Conservation (phyloP, 2,797 vertebrate genomes). For the Molossus molossus region DNA sequence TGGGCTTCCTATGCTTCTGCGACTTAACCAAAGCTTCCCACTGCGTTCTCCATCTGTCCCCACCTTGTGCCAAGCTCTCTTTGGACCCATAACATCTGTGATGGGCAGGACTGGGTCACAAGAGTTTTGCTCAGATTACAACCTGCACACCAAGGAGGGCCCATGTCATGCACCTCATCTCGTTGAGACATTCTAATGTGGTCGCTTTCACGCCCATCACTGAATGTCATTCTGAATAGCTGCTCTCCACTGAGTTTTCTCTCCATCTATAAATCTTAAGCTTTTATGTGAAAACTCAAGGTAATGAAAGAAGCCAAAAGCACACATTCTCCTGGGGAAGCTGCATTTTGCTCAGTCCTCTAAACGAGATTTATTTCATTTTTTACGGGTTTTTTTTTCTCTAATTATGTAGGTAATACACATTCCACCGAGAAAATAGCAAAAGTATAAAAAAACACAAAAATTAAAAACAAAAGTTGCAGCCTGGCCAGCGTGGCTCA, state of each 20-base stretch:
- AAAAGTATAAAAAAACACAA: not conserved
- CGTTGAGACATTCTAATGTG: not conserved
- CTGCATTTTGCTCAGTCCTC: not conserved
- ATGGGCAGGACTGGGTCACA: constrained; percentile 18
- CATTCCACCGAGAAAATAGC: not conserved
- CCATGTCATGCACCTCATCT: not conserved
- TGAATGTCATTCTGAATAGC: not conserved
- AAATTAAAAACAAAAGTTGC: constrained; percentile 8
- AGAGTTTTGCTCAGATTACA: constrained; percentile 9
- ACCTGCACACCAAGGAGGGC: not conserved
- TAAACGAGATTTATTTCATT: constrained; percentile 9
- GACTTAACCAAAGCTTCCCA: not conserved
- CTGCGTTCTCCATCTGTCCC: not conserved
- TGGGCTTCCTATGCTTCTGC: not conserved
- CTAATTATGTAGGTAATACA: not conserved
- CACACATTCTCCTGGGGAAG: not conserved
- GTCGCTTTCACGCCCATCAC: not conserved
- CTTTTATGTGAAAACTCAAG: constrained; percentile 22
- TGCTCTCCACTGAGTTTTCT: not conserved
- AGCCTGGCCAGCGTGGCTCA: too few species aligned
- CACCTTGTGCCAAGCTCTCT: not conserved
- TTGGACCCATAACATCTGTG: constrained; percentile 11
- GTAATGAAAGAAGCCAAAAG: not conserved
- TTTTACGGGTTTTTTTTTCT: not conserved
- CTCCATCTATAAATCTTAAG: not conserved